A percentile compares a stretch with the other conserved stretches of the same genome.
Conservation (phyloP, 1,140 invertebrate genomes). For the Diorhabda elongata region DNA sequence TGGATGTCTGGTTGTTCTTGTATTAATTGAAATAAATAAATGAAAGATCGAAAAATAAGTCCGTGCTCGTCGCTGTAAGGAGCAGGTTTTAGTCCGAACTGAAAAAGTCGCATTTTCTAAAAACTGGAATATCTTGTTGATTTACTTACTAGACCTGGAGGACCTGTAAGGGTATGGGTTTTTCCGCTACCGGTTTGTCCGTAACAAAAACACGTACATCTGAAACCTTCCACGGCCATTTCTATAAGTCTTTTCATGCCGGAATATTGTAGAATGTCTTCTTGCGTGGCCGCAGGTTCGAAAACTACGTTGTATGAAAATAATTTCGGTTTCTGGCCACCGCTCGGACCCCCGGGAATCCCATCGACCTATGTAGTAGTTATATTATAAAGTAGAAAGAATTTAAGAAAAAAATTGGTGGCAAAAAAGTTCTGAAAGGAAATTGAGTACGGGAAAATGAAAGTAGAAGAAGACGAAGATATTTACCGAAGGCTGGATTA, state of each 20-base stretch:
- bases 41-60: constrained; percentile 82
- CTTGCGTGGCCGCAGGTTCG: constrained; percentile 79
- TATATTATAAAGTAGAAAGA: background rate
- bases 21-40: constrained; percentile 83
- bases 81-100: constrained; percentile 60
- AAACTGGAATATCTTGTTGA: background rate
- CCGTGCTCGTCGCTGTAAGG: constrained; percentile 71
- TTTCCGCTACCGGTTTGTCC: constrained; percentile 97
- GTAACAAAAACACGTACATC: constrained; percentile 91
- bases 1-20: constrained; percentile 69
- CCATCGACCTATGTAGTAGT: constrained; percentile 46
- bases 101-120: constrained; percentile 30
- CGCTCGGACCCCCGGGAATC: constrained; percentile 44
- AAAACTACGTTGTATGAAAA: constrained; percentile 88
- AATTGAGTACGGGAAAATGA: too few species aligned
- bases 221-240: constrained; percentile 90
- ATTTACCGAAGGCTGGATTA: too few species aligned
- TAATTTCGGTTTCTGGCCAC: constrained; percentile 66
- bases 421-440: too few species aligned
- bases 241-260: constrained; percentile 82
- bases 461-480: too few species aligned
- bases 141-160: constrained; percentile 71
- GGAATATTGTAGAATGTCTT: constrained; percentile 75
- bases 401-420: too few species aligned
- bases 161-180: constrained; percentile 91